These are phyloP conservation scores for Dinocampus coccinellae DNA, from an alignment of 2,888 invertebrate species.

Conservation along the genomic window DNA sequence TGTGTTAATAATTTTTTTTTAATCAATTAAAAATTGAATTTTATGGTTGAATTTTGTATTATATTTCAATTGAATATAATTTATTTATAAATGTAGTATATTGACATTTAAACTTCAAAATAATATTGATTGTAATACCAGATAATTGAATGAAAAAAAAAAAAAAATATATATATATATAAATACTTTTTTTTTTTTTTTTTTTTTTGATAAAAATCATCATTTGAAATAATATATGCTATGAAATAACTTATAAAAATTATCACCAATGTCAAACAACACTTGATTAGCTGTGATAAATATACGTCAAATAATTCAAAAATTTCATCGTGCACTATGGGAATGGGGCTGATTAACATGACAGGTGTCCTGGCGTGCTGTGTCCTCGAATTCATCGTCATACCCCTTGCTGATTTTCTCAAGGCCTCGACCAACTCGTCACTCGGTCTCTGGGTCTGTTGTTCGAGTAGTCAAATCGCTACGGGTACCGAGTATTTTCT, in stretches of 20 bases:
- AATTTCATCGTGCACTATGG: conserved; percentile 1
- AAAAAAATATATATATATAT: no score
- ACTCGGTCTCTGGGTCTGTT: conserved; percentile 27
- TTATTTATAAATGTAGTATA: conserved; percentile 39
- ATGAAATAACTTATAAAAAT: conserved; percentile 47
- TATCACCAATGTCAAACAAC: conserved; percentile 35
- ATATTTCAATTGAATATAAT: not conserved
- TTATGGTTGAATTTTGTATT: no score
- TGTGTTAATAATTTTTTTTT: no score
- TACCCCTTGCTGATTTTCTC: conserved; percentile 36
- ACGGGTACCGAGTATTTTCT: conserved; percentile 31
- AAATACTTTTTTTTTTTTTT: no score
- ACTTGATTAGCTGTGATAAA: conserved; percentile 30
- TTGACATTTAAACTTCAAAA: conserved; percentile 52
- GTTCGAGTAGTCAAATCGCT: conserved; percentile 16
- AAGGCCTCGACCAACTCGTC: conserved; percentile 33
- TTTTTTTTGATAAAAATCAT: conserved; percentile 53
- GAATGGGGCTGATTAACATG: conserved; percentile 8
- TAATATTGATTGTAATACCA: conserved; percentile 56
- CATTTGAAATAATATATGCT: conserved; percentile 47
- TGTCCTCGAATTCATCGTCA: conserved; percentile 17
- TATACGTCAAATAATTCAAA: not conserved
- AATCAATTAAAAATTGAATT: no score
- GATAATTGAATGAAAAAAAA: conserved; percentile 60
- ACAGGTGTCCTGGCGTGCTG: conserved; percentile 31